Evolutionary conservation across 2,888 invertebrate genomes (phyloP).

Genomic region (Ormyrus rosae): DNA sequence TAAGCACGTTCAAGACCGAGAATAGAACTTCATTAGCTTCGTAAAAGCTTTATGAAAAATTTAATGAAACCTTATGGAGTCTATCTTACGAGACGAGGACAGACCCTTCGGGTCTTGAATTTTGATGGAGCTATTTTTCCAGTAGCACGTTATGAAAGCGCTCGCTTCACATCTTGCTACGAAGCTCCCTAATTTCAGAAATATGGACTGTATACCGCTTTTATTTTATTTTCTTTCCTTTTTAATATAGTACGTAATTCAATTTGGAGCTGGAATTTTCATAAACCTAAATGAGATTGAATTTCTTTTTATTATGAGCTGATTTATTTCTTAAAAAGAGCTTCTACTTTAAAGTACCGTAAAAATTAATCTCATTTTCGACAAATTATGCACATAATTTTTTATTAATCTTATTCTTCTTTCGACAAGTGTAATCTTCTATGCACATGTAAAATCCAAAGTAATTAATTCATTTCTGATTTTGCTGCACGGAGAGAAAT

Average conservation of each 20-base stretch:
- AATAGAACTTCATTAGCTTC: constrained; percentile 30
- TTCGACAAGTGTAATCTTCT: too few relatives aligned
- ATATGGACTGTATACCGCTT: neutral
- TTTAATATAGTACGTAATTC: neutral
- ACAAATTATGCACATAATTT: too few relatives aligned
- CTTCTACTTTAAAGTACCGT: too few relatives aligned
- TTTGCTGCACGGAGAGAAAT: too few relatives aligned
- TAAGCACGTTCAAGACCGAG: neutral
- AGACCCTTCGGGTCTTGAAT: constrained; percentile 31
- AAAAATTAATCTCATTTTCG: too few relatives aligned
- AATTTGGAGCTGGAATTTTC: too few relatives aligned
- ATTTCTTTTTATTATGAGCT: too few relatives aligned
- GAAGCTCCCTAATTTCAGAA: neutral
- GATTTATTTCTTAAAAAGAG: too few relatives aligned
- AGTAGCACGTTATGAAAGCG: constrained; percentile 16
- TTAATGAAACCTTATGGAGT: constrained; percentile 45
- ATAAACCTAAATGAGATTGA: too few relatives aligned
- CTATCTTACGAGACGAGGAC: neutral
- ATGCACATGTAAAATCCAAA: too few relatives aligned
- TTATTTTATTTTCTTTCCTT: neutral
- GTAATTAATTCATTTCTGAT: too few relatives aligned
- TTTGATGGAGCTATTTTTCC: constrained; percentile 23
- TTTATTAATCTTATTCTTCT: too few relatives aligned
- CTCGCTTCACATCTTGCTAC: constrained; percentile 11
- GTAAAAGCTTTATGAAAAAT: constrained; percentile 37